phyloP scores from a whole-genome alignment of 2,797 vertebrate genomes.

The Meriones psammophilus region DNA sequence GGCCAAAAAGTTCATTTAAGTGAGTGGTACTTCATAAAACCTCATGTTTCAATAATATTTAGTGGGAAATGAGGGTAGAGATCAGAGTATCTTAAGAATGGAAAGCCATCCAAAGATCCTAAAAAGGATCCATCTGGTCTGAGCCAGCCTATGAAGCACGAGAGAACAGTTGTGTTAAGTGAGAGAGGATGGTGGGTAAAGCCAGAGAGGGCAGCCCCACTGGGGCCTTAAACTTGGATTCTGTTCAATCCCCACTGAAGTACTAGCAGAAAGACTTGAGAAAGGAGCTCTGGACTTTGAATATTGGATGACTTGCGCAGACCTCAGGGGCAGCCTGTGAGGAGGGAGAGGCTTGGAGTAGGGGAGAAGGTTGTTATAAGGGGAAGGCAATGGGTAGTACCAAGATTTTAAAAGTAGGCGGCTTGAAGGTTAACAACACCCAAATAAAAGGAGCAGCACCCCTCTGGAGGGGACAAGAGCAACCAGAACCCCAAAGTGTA shows the following conservation, averaged over 20 bases:
- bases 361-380: background rate
- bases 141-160: background rate
- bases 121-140: background rate
- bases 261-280: background rate
- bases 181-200: background rate
- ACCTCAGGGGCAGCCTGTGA: background rate
- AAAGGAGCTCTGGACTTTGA: background rate
- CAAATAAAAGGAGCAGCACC: background rate
- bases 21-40: background rate
- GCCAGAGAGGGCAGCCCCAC: background rate
- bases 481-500: background rate
- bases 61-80: background rate
- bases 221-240: background rate
- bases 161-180: background rate
- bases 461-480: background rate
- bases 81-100: background rate
- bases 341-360: too few species aligned
- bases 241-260: background rate
- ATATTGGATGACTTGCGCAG: too few species aligned
- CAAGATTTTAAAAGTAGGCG: background rate
- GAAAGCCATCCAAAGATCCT: background rate
- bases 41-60: background rate
- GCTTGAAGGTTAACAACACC: background rate
- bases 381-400: background rate
- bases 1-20: background rate